These are phyloP conservation scores for Linyphia triangularis DNA, from an alignment of 2,888 invertebrate species.

Conservation along the genomic window DNA sequence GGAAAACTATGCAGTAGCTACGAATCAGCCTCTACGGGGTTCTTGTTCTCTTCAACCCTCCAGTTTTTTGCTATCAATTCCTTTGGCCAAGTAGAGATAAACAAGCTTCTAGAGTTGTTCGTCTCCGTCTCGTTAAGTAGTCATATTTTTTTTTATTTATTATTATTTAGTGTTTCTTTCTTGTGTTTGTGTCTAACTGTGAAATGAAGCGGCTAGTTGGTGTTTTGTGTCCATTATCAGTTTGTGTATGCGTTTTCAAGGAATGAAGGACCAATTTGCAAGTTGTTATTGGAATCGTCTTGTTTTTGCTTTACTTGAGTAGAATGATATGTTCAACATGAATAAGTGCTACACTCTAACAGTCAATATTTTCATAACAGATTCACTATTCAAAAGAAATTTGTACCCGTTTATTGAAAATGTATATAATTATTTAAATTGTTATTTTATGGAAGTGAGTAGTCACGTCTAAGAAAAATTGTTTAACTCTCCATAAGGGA, in stretches of 20 bases:
- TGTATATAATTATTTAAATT: no score
- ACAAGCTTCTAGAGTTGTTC: conserved; percentile 37
- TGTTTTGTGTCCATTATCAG: conserved; percentile 17
- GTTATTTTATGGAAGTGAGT: no score
- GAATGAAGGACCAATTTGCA: no score
- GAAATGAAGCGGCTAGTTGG: neutral
- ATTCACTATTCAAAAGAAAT: no score
- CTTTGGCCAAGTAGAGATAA: conserved; percentile 29
- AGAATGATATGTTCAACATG: no score
- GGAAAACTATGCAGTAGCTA: conserved; percentile 30
- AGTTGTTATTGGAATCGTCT: neutral
- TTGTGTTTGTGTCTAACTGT: neutral
- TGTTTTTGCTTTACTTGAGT: no score
- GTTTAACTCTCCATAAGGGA: no score
- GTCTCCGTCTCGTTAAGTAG: conserved; percentile 68
- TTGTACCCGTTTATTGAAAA: no score
- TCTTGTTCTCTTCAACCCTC: neutral
- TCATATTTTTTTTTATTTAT: conserved; percentile 16
- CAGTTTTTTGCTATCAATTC: neutral
- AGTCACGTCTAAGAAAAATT: no score
- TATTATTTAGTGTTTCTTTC: conserved; percentile 10
- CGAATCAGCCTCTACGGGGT: conserved; percentile 10
- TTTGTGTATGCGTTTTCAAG: neutral
- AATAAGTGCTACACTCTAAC: no score
- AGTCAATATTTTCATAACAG: no score